Percentiles rank a stretch among this genome's conserved stretches.
Evolutionary conservation across 2,888 invertebrate genomes (phyloP).

Genomic region (Acleris holmiana): DNA sequence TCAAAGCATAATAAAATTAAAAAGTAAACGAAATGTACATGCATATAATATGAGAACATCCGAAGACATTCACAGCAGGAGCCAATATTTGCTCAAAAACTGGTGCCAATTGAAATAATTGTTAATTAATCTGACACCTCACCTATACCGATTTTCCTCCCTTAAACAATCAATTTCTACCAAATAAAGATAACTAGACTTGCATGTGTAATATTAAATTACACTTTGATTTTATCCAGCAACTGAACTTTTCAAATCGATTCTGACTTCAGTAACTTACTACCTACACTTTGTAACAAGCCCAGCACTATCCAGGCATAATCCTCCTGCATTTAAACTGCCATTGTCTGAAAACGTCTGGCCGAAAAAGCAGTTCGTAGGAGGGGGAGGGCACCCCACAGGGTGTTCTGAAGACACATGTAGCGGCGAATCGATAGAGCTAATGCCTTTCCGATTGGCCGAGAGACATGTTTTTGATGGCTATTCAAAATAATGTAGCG

Average conservation of each 20-base stretch:
- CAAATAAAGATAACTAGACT: too few species aligned
- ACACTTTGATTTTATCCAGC: too few species aligned
- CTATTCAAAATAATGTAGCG: conserved; percentile 35
- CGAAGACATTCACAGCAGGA: too few species aligned
- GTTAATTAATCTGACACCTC: too few species aligned
- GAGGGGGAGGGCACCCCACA: conserved; percentile 26
- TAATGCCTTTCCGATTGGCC: conserved; percentile 74
- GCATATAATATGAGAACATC: too few species aligned
- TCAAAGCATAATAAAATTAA: too few species aligned
- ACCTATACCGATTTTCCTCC: too few species aligned
- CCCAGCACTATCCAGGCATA: background rate
- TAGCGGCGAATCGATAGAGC: conserved; percentile 68
- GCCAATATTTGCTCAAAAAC: too few species aligned
- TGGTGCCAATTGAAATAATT: too few species aligned
- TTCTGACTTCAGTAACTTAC: background rate
- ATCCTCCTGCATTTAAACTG: conserved; percentile 19
- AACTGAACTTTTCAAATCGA: background rate
- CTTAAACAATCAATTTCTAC: too few species aligned
- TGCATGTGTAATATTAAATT: too few species aligned
- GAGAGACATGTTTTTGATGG: conserved; percentile 38
- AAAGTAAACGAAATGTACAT: too few species aligned
- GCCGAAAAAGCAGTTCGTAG: conserved; percentile 32
- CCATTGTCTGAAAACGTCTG: conserved; percentile 32
- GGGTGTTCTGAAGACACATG: conserved; percentile 59
- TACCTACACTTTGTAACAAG: background rate